Percentiles rank a stretch among this genome's conserved stretches.
Conservation (phyloP, 2,888 invertebrate genomes). For the Drosophila meridionalis region DNA sequence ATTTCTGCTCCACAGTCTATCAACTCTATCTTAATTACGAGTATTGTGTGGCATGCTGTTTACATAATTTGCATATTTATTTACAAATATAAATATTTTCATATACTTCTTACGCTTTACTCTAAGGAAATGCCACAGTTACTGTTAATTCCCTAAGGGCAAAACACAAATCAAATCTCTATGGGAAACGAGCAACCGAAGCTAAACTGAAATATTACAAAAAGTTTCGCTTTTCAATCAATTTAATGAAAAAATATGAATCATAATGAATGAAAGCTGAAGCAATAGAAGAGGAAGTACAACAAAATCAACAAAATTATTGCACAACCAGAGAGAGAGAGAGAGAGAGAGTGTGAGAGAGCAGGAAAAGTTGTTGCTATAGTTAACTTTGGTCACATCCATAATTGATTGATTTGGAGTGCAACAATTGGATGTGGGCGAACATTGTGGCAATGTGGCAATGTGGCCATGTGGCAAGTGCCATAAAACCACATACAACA, state of each 20-base stretch:
- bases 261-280: background rate
- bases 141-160: background rate
- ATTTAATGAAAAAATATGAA: constrained; percentile 25
- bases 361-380: constrained; percentile 39
- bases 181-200: background rate
- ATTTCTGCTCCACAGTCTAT: background rate
- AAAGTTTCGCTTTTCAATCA: constrained; percentile 19
- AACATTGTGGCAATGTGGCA: constrained; percentile 23
- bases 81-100: background rate
- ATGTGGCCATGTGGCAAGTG: constrained; percentile 37
- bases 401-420: constrained; percentile 73
- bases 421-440: constrained; percentile 66
- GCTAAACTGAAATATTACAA: background rate
- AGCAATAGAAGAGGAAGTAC: background rate
- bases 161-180: background rate
- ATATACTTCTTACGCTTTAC: background rate
- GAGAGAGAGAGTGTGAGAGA: background rate
- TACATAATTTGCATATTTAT: background rate
- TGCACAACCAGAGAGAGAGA: constrained; percentile 1
- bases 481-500: constrained; percentile 40
- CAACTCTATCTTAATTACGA: background rate
- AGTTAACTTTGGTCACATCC: constrained; percentile 55
- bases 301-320: constrained; percentile 19
- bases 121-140: background rate
- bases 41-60: background rate